Percentiles rank a stretch among this genome's conserved stretches.
These are phyloP conservation scores for Eulemur albifrons DNA, from an alignment of 2,797 vertebrate species.

Conservation along the genomic window DNA sequence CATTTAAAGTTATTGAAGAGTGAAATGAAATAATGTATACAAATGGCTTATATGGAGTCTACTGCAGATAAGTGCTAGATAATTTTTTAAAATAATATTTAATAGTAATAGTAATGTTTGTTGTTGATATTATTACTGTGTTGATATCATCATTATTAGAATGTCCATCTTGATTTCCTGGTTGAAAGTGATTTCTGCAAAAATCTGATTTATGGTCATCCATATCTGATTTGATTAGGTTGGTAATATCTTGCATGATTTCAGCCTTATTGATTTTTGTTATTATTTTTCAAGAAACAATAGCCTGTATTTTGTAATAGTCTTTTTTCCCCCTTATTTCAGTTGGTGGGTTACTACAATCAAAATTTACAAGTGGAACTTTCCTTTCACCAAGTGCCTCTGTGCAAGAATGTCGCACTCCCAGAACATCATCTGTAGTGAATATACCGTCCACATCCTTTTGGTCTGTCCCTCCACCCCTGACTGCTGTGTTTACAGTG, in stretches of 20 bases:
- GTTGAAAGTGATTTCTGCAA: conserved; percentile 15
- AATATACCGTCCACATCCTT: neutral
- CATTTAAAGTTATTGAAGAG: conserved; percentile 18
- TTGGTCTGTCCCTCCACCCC: conserved; percentile 76
- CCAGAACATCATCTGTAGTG: conserved; percentile 44
- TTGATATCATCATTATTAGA: neutral
- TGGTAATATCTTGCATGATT: neutral
- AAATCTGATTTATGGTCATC: neutral
- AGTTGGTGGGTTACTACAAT: conserved; percentile 91
- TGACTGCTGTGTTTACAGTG: conserved; percentile 83
- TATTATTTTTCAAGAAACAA: conserved; percentile 15
- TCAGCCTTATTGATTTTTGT: neutral
- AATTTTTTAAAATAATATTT: neutral
- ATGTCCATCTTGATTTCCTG: conserved; percentile 28
- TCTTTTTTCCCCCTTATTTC: neutral
- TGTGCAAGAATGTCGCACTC: conserved; percentile 68
- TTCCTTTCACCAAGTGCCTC: conserved; percentile 81
- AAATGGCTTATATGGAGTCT: neutral
- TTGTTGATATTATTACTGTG: neutral
- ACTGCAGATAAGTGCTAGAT: neutral
- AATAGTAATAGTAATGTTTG: neutral
- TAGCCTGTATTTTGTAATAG: neutral
- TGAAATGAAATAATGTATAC: neutral
- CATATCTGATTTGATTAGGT: neutral
- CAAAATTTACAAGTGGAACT: conserved; percentile 83